phyloP scores from a whole-genome alignment of 2,797 vertebrate species.

The Babyrousa celebensis region DNA sequence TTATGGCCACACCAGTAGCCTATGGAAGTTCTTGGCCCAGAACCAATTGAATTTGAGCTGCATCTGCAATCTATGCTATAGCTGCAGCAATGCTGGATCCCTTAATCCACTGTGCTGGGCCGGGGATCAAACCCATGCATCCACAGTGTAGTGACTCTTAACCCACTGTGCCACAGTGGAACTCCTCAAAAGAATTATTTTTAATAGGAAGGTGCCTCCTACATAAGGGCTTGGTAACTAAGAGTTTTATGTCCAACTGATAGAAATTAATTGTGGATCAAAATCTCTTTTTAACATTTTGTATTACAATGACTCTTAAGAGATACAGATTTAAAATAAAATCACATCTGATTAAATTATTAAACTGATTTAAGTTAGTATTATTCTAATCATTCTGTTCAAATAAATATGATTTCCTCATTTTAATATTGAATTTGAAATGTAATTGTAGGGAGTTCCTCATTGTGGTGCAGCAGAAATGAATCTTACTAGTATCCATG shows the following conservation, averaged over 20 bases:
- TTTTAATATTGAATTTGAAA: constrained; percentile 31
- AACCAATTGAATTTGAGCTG: too few species aligned
- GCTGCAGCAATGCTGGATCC: too few species aligned
- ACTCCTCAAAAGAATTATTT: constrained; percentile 45
- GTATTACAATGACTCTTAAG: neutral
- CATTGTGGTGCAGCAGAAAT: too few species aligned
- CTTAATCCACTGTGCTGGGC: too few species aligned
- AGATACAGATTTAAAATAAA: constrained; percentile 67
- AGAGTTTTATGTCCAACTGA: constrained; percentile 34
- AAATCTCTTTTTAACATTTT: constrained; percentile 10
- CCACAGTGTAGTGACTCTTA: too few species aligned
- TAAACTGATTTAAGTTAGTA: neutral
- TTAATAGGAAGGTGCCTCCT: neutral
- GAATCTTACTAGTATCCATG: too few species aligned
- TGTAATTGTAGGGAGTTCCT: neutral
- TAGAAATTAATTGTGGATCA: constrained; percentile 41
- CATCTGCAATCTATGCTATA: too few species aligned
- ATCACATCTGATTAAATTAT: constrained; percentile 51
- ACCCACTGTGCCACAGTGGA: too few species aligned
- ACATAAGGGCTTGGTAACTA: neutral
- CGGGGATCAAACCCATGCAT: too few species aligned
- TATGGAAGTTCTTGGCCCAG: too few species aligned
- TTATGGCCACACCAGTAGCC: neutral
- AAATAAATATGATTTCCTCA: neutral
- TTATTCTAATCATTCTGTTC: constrained; percentile 40